A percentile compares a stretch with the other conserved stretches of the same genome.
phyloP scores from a whole-genome alignment of 30 jellyfish, hydroid and myxozoan genomes.

The Cassiopea xamachana region DNA sequence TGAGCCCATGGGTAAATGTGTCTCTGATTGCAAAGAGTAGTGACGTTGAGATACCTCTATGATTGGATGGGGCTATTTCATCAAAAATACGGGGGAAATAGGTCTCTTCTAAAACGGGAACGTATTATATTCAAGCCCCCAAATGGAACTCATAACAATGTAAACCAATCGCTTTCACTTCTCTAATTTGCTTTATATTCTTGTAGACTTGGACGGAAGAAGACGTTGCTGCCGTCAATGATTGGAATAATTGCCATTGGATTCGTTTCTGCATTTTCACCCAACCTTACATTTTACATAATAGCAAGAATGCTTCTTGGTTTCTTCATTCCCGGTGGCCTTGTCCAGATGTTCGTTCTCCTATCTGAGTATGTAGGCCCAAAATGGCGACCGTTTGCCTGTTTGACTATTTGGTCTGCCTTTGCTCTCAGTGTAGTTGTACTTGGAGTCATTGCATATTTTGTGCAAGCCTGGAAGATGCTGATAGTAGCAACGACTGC shows the following conservation, averaged over 20 bases:
- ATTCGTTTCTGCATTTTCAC: conserved; percentile 65
- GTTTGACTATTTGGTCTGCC: conserved; percentile 61
- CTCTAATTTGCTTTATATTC: background rate
- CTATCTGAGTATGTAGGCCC: conserved; percentile 83
- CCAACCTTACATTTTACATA: conserved; percentile 59
- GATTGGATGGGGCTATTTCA: too few species aligned
- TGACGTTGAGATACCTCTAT: too few species aligned
- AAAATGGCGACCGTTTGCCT: conserved; percentile 80
- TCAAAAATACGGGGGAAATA: too few species aligned
- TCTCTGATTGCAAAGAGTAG: too few species aligned
- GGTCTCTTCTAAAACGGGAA: too few species aligned
- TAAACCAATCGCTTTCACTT: too few species aligned
- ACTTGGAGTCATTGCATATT: conserved; percentile 82
- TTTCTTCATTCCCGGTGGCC: conserved; percentile 77
- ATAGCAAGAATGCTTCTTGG: conserved; percentile 67
- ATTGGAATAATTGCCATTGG: conserved; percentile 39
- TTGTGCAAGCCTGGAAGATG: conserved; percentile 81
- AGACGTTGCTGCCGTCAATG: conserved; percentile 59
- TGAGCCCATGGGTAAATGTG: too few species aligned
- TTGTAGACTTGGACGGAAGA: conserved; percentile 78
- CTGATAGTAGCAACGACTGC: conserved; percentile 67
- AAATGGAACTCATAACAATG: too few species aligned
- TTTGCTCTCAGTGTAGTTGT: conserved; percentile 59
- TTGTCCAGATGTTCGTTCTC: conserved; percentile 69
- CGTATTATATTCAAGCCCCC: too few species aligned